These are phyloP conservation scores for Drosophila sordidapex DNA, from an alignment of 2,888 invertebrate genomes.

Conservation along the genomic window DNA sequence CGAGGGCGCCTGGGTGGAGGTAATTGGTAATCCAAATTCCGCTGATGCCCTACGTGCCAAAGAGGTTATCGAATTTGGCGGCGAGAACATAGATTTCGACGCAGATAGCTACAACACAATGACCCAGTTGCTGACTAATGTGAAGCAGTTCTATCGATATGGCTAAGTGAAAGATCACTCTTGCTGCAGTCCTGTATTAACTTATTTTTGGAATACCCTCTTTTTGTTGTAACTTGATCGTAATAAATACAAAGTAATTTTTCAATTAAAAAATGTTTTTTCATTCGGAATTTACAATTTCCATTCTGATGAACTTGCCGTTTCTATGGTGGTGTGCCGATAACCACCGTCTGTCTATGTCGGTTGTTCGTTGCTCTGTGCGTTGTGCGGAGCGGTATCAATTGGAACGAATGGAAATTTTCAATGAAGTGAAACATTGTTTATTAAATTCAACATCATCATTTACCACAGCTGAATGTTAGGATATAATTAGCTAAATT, in stretches of 20 bases:
- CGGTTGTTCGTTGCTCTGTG: too few relatives aligned
- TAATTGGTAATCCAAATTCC: constrained; percentile 78
- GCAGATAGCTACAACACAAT: constrained; percentile 83
- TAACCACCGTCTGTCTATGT: not conserved
- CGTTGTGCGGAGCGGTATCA: not conserved
- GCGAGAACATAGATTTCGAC: constrained; percentile 81
- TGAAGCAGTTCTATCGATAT: constrained; percentile 60
- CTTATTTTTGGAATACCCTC: not conserved
- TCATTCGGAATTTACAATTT: not conserved
- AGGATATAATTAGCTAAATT: too few relatives aligned
- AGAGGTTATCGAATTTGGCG: constrained; percentile 83
- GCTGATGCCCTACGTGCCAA: constrained; percentile 75
- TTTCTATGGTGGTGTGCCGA: not conserved
- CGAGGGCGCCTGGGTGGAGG: constrained; percentile 82
- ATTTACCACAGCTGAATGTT: not conserved
- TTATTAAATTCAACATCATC: not conserved
- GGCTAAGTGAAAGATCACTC: constrained; percentile 17
- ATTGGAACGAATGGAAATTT: not conserved
- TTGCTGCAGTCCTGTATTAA: not conserved
- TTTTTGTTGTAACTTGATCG: not conserved
- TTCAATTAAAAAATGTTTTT: constrained; percentile 1
- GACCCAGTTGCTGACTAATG: constrained; percentile 79
- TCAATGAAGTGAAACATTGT: not conserved
- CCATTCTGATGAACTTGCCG: not conserved
- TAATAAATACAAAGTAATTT: constrained; percentile 1